Evolutionary conservation across 2,888 invertebrate species (phyloP).

Genomic region (Ochropleura plecta): DNA sequence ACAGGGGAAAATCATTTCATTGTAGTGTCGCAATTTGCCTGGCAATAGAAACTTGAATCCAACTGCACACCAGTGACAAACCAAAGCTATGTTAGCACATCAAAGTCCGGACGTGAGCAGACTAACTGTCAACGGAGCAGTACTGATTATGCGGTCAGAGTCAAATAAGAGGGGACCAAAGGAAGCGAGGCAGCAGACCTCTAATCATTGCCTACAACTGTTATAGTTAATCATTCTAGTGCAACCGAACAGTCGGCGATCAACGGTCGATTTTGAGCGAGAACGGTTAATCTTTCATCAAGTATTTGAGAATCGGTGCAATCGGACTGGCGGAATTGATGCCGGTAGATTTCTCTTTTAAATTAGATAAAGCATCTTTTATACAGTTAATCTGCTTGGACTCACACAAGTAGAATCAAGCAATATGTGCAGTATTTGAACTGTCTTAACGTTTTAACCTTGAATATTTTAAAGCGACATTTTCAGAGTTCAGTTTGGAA

Average conservation of each 20-base stretch:
- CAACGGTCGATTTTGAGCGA: constrained; percentile 22
- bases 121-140: constrained; percentile 38
- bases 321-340: not conserved
- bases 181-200: constrained; percentile 32
- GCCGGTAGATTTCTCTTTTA: not conserved
- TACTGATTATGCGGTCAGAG: constrained; percentile 49
- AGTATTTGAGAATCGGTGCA: constrained; percentile 16
- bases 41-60: constrained; percentile 39
- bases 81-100: constrained; percentile 17
- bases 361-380: not conserved
- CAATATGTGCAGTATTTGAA: too few species aligned
- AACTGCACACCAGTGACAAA: constrained; percentile 23
- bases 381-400: too few species aligned
- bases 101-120: constrained; percentile 21
- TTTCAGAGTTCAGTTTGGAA: too few species aligned
- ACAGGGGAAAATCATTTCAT: constrained; percentile 14
- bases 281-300: constrained; percentile 33
- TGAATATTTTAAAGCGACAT: too few species aligned
- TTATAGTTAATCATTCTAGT: constrained; percentile 50
- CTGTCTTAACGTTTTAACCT: too few species aligned
- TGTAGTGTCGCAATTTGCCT: constrained; percentile 13
- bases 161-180: constrained; percentile 57
- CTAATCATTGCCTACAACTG: constrained; percentile 56
- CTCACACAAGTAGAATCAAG: too few species aligned
- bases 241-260: constrained; percentile 27